Conservation (phyloP, 2,797 vertebrate species). For the Psittacula derbiana region DNA sequence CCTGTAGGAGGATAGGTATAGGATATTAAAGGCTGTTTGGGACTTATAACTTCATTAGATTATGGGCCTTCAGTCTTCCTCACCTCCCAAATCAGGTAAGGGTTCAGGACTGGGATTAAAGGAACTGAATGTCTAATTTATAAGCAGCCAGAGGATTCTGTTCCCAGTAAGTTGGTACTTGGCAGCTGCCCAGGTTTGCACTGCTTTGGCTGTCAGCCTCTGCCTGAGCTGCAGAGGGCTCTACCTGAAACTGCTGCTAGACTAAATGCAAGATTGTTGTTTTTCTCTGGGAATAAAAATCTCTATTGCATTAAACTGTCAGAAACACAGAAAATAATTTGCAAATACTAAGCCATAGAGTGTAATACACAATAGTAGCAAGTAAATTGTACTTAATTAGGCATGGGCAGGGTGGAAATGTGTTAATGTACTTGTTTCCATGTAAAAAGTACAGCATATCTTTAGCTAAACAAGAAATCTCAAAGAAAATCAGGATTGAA, state of each 20-base stretch:
- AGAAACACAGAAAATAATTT: neutral
- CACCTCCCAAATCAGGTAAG: neutral
- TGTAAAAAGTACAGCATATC: neutral
- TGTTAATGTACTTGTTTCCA: neutral
- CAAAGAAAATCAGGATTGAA: neutral
- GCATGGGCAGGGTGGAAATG: neutral
- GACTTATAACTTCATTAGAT: neutral
- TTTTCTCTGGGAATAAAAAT: neutral
- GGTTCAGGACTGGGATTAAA: conserved; percentile 22
- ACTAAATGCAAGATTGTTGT: neutral
- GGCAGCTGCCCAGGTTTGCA: neutral
- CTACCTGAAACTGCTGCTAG: conserved; percentile 16
- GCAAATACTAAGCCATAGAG: neutral
- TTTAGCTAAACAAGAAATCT: neutral
- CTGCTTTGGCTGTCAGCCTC: neutral
- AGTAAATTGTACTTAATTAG: neutral
- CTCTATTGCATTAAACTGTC: neutral
- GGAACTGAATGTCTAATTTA: conserved; percentile 13
- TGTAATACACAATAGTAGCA: neutral
- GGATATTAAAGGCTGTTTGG: neutral
- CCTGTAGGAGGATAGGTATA: neutral
- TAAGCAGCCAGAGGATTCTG: neutral
- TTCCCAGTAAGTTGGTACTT: neutral
- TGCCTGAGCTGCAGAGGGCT: neutral
- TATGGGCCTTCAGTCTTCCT: neutral